phyloP scores from a whole-genome alignment of 2,797 vertebrate genomes.

The Pampus argenteus region DNA sequence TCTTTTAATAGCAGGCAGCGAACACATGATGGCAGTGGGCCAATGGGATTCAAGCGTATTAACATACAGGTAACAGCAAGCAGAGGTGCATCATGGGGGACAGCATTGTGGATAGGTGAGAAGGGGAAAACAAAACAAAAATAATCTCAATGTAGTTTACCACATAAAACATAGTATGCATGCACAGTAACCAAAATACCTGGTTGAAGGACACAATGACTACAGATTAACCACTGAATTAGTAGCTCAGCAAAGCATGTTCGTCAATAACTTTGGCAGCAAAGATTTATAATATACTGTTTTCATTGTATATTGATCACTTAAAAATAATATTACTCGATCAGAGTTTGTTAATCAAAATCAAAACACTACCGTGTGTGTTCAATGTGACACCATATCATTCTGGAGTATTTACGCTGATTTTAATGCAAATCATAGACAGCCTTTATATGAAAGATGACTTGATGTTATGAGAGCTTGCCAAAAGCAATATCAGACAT shows the following conservation, averaged over 20 bases:
- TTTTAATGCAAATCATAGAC: conserved; percentile 23
- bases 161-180: conserved; percentile 98
- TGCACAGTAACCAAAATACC: conserved; percentile 96
- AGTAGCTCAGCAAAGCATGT: conserved; percentile 88
- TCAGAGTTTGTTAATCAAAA: conserved; percentile 51
- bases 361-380: conserved; percentile 20
- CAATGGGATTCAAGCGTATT: conserved; percentile 99
- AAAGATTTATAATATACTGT: conserved; percentile 38
- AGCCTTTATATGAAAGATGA: conserved; percentile 26
- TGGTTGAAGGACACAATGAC: conserved; percentile 89
- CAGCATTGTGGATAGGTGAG: conserved; percentile 99
- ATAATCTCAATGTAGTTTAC: conserved; percentile 99
- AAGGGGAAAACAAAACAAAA: conserved; percentile 92
- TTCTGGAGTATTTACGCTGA: conserved; percentile 21
- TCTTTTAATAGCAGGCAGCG: conserved; percentile 99
- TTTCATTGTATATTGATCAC: conserved; percentile 35
- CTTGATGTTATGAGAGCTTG: conserved; percentile 48
- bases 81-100: conserved; percentile 99
- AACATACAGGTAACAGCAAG: conserved; percentile 99
- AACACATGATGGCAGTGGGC: conserved; percentile 99
- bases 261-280: conserved; percentile 89
- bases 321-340: conserved; percentile 32
- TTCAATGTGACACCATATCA: conserved; percentile 17
- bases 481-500: conserved; percentile 47
- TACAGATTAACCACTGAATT: conserved; percentile 83